Evolutionary conservation across 2,888 invertebrate species (phyloP), one percentile per base, ranked within the genome.

Genomic region (Pardosa pseudoannulata): DNA sequence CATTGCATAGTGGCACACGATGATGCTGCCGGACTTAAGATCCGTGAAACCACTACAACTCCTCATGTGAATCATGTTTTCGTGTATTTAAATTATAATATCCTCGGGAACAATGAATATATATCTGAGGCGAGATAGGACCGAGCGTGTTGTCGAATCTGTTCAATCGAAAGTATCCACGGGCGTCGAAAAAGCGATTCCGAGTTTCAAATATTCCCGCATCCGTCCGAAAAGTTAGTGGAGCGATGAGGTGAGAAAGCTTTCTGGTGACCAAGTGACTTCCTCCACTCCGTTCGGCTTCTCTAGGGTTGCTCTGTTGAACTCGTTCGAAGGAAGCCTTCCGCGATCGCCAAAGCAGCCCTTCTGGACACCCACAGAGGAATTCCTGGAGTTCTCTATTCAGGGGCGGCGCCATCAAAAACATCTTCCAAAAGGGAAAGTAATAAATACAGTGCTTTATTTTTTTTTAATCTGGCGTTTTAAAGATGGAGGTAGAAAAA

Each of bases 1-100:
- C 88, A 88, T 88, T 16, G 88, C 88, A 87, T 88, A 88, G 5
- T 88, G 88, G 28, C 88, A 88, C 13, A 88, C 88, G 23, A 88
- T 85, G 36, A 88, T 88, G 65, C 88, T 88, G 13, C 88, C 88
- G 1, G 86, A 86, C 65, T 88, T 88, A n/a, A 88, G 72, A 74
- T 88, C 88, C 67, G 83, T 87, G 56, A 88, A 88, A 28, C 88
- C 88, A 32, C 88, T 88, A 16, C 88, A 88, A 73, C 86, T 87
- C 31, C 88, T 78, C 88, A 88, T 88, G 19, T 76, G 70, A n/a
- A 87, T 81, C 86, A 80, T 86, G n/a, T n/a, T n/a, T n/a, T n/a
- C n/a, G n/a, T 6, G 27, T 7, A 75, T 65, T 23, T 28, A 76
- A 73, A 50, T 28, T 27, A 64, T 28, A 28, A 36, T 36, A 36